These are phyloP conservation scores for Latheticus oryzae DNA, from an alignment of 2,888 invertebrate species.

Conservation along the genomic window DNA sequence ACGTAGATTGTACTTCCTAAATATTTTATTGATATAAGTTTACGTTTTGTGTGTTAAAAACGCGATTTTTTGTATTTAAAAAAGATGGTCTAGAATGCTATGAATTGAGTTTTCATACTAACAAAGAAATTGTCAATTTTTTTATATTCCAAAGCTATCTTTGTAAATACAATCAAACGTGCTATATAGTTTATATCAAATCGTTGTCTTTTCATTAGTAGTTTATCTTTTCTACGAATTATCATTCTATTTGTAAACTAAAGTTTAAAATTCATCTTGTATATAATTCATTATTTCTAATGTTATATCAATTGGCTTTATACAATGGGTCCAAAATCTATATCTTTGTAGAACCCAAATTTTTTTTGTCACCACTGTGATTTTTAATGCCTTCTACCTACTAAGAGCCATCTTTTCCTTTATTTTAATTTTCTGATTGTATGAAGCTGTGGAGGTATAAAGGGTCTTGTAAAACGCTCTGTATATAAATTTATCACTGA, in stretches of 20 bases:
- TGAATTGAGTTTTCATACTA: too few species aligned
- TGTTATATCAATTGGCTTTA: constrained; percentile 39
- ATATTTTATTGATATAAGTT: constrained; percentile 4
- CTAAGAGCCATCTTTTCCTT: constrained; percentile 37
- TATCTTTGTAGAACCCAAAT: constrained; percentile 15
- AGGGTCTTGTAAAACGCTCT: constrained; percentile 50
- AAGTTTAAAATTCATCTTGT: constrained; percentile 14
- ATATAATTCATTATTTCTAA: constrained; percentile 23
- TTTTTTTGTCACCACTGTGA: constrained; percentile 57
- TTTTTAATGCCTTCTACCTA: constrained; percentile 59
- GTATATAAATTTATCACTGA: constrained; percentile 54
- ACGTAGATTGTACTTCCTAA: constrained; percentile 31
- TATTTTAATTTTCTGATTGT: too few species aligned
- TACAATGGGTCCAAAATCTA: constrained; percentile 45
- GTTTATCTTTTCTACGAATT: constrained; percentile 37
- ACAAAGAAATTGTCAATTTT: too few species aligned
- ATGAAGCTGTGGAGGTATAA: constrained; percentile 25
- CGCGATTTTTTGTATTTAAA: constrained; percentile 3
- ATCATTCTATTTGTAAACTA: constrained; percentile 12
- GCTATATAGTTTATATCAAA: constrained; percentile 10
- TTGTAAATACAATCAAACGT: too few species aligned
- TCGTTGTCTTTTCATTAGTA: constrained; percentile 12
- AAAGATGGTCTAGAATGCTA: too few species aligned
- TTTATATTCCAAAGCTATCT: too few species aligned
- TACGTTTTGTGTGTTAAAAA: constrained; percentile 4